Evolutionary conservation across 2,113 vertebrate species (phyloP).

Genomic region (Propithecus coquereli): DNA sequence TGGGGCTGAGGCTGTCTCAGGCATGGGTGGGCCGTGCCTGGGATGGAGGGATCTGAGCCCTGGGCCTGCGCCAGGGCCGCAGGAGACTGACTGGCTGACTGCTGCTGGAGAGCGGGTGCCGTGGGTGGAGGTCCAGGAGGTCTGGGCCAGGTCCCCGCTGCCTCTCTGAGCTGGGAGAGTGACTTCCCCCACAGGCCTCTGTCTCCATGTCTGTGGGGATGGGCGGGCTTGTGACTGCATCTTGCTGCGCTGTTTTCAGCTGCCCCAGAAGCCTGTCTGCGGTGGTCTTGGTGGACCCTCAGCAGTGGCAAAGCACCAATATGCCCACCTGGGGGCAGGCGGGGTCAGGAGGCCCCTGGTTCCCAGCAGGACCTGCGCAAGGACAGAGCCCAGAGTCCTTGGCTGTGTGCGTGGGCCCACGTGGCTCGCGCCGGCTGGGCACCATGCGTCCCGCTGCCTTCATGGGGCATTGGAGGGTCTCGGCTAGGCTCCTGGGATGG

Average conservation of each 20-base stretch:
- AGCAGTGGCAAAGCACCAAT: rapidly evolving
- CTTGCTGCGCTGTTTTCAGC: background rate
- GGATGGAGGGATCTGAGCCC: background rate
- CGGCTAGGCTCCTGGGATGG: rapidly evolving
- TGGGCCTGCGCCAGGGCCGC: background rate
- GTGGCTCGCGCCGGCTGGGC: rapidly evolving
- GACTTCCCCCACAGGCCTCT: rapidly evolving
- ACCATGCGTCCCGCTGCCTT: background rate
- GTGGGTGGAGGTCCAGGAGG: too few relatives aligned
- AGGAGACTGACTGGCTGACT: rapidly evolving
- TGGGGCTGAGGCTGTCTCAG: too few relatives aligned
- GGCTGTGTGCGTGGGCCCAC: rapidly evolving
- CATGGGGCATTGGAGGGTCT: background rate
- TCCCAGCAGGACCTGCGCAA: background rate
- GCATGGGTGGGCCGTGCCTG: too few relatives aligned
- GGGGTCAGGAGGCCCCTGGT: rapidly evolving
- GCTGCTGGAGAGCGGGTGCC: background rate
- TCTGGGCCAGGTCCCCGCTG: too few relatives aligned
- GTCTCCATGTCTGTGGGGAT: rapidly evolving
- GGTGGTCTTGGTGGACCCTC: background rate
- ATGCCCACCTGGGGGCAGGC: background rate
- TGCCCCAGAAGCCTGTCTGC: rapidly evolving
- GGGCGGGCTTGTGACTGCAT: rapidly evolving
- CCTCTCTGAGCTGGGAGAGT: background rate
- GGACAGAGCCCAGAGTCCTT: background rate